Percentiles rank a stretch among this genome's conserved stretches.
These are phyloP conservation scores for Laspeyria flexula DNA, from an alignment of 2,888 invertebrate species.

Conservation along the genomic window DNA sequence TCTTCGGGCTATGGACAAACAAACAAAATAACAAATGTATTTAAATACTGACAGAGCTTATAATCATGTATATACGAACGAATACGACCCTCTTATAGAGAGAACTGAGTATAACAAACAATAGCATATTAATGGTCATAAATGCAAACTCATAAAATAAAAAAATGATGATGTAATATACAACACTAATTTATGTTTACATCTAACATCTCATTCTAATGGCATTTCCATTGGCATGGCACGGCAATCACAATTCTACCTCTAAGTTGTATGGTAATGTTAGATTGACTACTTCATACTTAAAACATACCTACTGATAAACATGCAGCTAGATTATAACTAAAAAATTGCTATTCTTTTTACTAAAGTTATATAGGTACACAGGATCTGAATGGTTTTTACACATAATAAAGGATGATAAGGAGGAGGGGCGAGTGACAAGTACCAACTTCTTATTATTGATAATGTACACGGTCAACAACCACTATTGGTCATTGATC, in stretches of 20 bases:
- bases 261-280: conserved; percentile 12
- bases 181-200: conserved; percentile 2
- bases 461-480: no score
- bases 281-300: not conserved
- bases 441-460: no score
- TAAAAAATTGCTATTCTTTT: not conserved
- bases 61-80: not conserved
- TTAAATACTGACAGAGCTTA: no score
- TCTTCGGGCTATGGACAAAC: conserved; percentile 78
- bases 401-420: no score
- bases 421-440: no score
- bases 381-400: no score
- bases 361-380: no score
- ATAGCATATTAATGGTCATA: conserved; percentile 3
- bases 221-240: conserved; percentile 11
- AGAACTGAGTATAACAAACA: conserved; percentile 1
- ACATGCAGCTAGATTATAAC: conserved; percentile 4
- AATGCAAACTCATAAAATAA: not conserved
- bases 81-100: not conserved
- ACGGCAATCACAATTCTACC: conserved; percentile 18
- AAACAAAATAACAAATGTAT: conserved; percentile 8
- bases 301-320: not conserved
- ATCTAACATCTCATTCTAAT: not conserved
- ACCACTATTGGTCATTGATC: no score
- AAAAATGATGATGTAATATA: not conserved